These are phyloP conservation scores for Ciona savignyi DNA, from an alignment of 23 tunicate species.

Conservation along the genomic window DNA sequence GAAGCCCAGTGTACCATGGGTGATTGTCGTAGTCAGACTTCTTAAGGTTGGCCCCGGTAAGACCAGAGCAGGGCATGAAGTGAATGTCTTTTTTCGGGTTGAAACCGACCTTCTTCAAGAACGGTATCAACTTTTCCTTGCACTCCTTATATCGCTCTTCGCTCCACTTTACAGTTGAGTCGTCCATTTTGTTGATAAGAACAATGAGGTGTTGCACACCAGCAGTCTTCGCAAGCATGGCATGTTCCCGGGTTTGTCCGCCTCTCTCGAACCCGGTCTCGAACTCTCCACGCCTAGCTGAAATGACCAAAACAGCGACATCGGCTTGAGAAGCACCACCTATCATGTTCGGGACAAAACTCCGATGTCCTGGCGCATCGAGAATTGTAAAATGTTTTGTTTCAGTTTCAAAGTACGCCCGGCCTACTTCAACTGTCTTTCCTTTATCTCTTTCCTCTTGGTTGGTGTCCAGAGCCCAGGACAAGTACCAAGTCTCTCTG, in stretches of 20 bases:
- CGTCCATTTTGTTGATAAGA: constrained; percentile 98
- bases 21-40: constrained; percentile 62
- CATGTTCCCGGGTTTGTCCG: constrained; percentile 99
- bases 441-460: constrained; percentile 99
- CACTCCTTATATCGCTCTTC: constrained; percentile 80
- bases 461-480: constrained; percentile 98
- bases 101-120: constrained; percentile 94
- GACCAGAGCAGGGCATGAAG: constrained; percentile 95
- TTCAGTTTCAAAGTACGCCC: constrained; percentile 96
- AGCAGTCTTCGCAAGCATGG: constrained; percentile 91
- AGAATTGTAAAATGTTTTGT: constrained; percentile 96
- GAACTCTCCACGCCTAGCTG: constrained; percentile 95
- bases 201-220: constrained; percentile 91
- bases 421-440: constrained; percentile 95
- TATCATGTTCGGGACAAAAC: constrained; percentile 99
- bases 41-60: constrained; percentile 83
- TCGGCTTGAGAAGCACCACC: constrained; percentile 99
- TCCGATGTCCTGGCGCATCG: constrained; percentile 98
- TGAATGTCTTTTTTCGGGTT: constrained; percentile 89
- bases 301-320: constrained; percentile 92
- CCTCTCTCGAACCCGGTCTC: constrained; percentile 99
- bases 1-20: constrained; percentile 95
- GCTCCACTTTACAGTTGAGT: constrained; percentile 90
- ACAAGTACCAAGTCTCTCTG: constrained; percentile 96
- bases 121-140: constrained; percentile 86